Conservation (phyloP, 2,113 vertebrate genomes). For the Thamnaconus septentrionalis region DNA sequence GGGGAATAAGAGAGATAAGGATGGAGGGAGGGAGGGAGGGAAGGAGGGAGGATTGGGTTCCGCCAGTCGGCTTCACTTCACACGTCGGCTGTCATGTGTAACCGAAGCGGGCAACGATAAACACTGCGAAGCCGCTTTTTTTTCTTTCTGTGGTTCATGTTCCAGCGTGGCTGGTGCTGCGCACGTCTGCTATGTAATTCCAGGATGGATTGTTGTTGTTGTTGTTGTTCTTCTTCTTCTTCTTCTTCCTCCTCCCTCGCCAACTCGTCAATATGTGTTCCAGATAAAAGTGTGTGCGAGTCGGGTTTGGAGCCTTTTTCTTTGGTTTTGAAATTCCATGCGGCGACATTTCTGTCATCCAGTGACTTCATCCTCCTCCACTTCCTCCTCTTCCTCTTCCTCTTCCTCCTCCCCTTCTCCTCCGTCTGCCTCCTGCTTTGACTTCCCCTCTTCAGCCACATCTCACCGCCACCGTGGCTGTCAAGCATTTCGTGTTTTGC, state of each 20-base stretch:
- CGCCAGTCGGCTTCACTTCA: constrained; percentile 23
- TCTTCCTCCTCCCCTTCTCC: background rate
- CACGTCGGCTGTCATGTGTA: constrained; percentile 6
- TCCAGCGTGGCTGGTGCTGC: constrained; percentile 5
- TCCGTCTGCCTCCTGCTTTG: constrained; percentile 23
- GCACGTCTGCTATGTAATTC: constrained; percentile 11
- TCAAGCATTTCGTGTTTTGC: constrained; percentile 17
- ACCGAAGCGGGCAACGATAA: constrained; percentile 16
- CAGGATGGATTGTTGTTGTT: constrained; percentile 20
- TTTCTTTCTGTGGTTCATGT: background rate
- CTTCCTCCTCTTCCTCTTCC: background rate
- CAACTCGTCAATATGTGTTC: constrained; percentile 33
- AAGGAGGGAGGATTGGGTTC: no score
- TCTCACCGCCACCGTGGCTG: constrained; percentile 32
- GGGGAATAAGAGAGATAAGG: no score
- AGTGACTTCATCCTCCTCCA: background rate
- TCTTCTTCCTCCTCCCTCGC: no score
- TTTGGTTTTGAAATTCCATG: constrained; percentile 15
- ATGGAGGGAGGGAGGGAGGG: no score
- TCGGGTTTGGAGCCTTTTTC: constrained; percentile 20
- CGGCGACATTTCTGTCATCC: background rate
- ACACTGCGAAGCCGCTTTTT: constrained; percentile 5
- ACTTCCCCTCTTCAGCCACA: constrained; percentile 24
- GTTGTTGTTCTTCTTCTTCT: background rate
- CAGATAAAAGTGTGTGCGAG: background rate